Base-by-base conservation (phyloP, 2,113 vertebrate genomes). In the Gopherus flavomarginatus region DNA sequence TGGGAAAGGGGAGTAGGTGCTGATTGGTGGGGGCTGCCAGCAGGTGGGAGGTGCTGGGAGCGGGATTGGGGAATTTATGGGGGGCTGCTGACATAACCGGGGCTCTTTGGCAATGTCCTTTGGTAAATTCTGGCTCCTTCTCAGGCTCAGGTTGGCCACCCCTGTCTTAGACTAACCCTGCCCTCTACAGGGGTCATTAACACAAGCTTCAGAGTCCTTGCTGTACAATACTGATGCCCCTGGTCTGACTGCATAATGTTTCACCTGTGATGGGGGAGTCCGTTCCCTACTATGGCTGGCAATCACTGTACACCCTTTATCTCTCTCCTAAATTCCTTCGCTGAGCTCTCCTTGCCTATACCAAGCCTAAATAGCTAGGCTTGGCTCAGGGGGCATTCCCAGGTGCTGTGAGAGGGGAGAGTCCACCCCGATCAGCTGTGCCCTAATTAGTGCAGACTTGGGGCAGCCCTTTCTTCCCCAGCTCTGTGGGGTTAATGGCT, bases 331-430 rank as follows among this genome's bases (percentile, higher is more conserved):
- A 26, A 54, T 2, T 49, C 12, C 86, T 49, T 62, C 44, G 86
- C 54, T 85, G 83, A 96, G 1, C 9, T 1, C 21, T 72, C 65
- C 59, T 65, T 65, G 59, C 7, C 17, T 7, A n/a, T 22, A 38
- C 17, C 35, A n/a, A n/a, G 35, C 8, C n/a, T 19, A 38, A 38
- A 21, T 21, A 72, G 65, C 65, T 8, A 21, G 47, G 11, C 1
- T 79, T 79, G 8, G 13, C 86, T 72, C 59, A 8, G 3, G 11
- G 12, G 72, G 2, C 44, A 79, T 81, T 75, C 22, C 7, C 65
- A 31, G 9, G 27, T 54, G 14, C 80, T 57, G 1, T n/a, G 17
- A 27, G 80, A 94, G 17, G n/a, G 0, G 1, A 0, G 2, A 1
- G 59, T 91, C 0, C 2, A 92, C n/a, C 35, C 57, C 5, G 27